Conservation (phyloP, 2,113 vertebrate genomes). For the Protobothrops mucrosquamatus region DNA sequence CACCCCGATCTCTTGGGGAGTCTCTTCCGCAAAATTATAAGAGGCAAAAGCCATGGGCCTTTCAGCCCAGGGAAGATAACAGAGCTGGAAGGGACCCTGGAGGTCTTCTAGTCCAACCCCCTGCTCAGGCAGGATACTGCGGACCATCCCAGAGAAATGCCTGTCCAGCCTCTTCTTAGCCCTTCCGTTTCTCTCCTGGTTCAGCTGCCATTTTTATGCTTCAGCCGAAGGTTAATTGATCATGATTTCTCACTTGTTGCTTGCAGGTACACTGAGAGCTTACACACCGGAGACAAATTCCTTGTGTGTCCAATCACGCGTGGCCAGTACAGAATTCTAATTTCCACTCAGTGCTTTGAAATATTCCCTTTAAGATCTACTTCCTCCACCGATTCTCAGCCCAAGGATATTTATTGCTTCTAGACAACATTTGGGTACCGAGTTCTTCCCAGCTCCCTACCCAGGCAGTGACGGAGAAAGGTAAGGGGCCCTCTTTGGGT, state of each 20-base stretch:
- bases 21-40: too few relatives aligned
- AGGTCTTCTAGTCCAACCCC: too few relatives aligned
- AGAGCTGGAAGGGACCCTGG: too few relatives aligned
- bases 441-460: not conserved
- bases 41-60: not conserved
- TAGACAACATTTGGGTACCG: not conserved
- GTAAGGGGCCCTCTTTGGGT: not conserved
- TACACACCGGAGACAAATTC: not conserved
- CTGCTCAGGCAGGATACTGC: too few relatives aligned
- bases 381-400: not conserved
- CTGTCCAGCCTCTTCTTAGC: too few relatives aligned
- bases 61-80: not conserved
- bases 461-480: not conserved
- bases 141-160: too few relatives aligned
- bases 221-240: too few relatives aligned
- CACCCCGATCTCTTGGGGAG: fast-evolving
- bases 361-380: not conserved
- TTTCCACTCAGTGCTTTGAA: not conserved
- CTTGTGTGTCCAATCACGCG: too few relatives aligned
- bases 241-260: not conserved
- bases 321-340: not conserved
- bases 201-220: too few relatives aligned
- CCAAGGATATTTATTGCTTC: not conserved
- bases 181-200: too few relatives aligned
- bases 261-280: too few relatives aligned